These are phyloP conservation scores for Deroplatys truncata DNA, from an alignment of 2,888 invertebrate species.

Conservation along the genomic window DNA sequence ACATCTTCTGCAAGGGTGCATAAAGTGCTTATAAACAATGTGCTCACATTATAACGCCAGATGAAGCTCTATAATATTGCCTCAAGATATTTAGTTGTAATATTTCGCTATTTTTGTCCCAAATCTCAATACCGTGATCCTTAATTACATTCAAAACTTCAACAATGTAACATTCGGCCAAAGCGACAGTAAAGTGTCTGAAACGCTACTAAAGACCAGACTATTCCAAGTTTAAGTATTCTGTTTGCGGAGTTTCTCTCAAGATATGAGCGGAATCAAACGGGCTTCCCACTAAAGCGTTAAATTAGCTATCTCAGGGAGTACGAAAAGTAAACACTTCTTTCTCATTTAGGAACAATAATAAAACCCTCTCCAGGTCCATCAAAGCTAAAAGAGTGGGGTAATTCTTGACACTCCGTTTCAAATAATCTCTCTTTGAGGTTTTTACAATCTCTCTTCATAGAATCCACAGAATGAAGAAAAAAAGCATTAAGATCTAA, in stretches of 20 bases:
- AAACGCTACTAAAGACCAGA: no score
- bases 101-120: no score
- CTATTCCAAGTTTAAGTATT: neutral
- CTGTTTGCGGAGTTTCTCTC: neutral
- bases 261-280: no score
- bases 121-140: no score
- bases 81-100: no score
- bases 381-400: neutral
- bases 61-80: no score
- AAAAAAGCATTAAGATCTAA: constrained; percentile 20
- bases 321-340: neutral
- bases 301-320: neutral
- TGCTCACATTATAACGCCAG: no score
- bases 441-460: neutral
- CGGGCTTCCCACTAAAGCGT: neutral
- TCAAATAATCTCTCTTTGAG: neutral
- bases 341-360: neutral
- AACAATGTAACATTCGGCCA: no score
- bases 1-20: no score
- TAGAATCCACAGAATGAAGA: neutral
- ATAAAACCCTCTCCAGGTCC: neutral
- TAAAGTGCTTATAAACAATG: no score
- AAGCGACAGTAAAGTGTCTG: no score
- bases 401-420: neutral
- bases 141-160: no score